Base-by-base conservation (phyloP, 1,140 invertebrate species). In the Oryzaephilus surinamensis region DNA sequence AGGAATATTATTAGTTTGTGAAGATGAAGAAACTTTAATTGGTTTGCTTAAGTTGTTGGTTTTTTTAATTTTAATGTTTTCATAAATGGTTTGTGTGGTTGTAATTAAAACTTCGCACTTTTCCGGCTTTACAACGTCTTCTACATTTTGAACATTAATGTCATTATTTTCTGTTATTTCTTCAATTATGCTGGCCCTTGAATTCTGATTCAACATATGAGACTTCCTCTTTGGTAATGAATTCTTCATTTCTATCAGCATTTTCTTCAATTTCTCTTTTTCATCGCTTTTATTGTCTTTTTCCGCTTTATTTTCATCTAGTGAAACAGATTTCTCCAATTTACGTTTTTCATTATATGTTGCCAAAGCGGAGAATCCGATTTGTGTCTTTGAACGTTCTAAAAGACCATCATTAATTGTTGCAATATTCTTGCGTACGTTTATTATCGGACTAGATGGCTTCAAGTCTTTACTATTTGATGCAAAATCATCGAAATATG, bases 211-310 rank as follows among this genome's bases (percentile, higher is more conserved):
- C 26, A 32, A 37, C 6, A 43, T 42, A 33, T 55, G 41, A 8
- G 43, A 41, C 32, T 55, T 55, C 20, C 66, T 50, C 52, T 76
- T 74, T 2, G 74, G 70, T 42, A 78, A 48, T n/a, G 73, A 74
- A 52, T 76, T 70, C 50, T 77, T 76, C 73, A 77, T 76, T 52
- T 77, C 73, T 47, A 75, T 76, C 38, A 77, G 45, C 66, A 76
- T 73, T 49, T 76, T 73, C 43, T 70, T 74, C 14, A 77, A 51
- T 55, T 69, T 70, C 20, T 58, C 53, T 41, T 61, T 60, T 52
- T 71, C 72, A 52, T 74, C 67, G 28, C 50, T 54, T 31, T 59
- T 61, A 30, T 45, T 41, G 2, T 39, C 40, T 11, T 46, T 42
- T 20, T 46, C 20, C 14, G 13, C 14, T 14, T 38, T n/a, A 24